Base-by-base conservation (phyloP, 2,888 invertebrate species). In the Barypeithes pellucidus region DNA sequence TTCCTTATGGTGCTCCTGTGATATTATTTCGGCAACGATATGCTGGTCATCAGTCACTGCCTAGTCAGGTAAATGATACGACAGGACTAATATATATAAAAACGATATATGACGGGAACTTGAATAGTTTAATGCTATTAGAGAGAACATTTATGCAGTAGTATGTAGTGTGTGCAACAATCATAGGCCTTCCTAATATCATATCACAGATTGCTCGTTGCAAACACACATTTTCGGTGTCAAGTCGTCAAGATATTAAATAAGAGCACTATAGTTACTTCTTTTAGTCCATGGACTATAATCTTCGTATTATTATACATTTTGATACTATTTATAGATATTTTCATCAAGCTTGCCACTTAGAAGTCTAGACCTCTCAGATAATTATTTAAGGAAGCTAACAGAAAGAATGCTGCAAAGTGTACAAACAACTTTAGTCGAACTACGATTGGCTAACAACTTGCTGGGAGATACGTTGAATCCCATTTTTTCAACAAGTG, bases 401-500 rank as follows among this genome's bases (percentile, higher is more conserved):
- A 93, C 95, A 2, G 95, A 95, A 79, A 29, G 74, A 7, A 87
- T 93, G 1, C 88, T 96, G 52, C 89, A 89, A 16, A 92, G 92
- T 0, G 87, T 94, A 0, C 89, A 89, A 77, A 88, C 89, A 1
- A 91, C 91, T 9, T 87, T 96, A 43, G 90, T 91, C 18, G 92
- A 92, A 79, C 84, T 96, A 43, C 89, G 90, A 14, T 85, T 97
- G 65, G 90, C 93, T 29, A 91, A 95, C 81, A 97, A 97, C 83
- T 87, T 95, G n/a, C 88, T 97, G 29, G 76, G 96, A 0, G 96
- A 96, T 83, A 95, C 94, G 80, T 87, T 96, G 29, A 96, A 96
- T 86, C 96, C 96, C 0, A 95, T 96, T 78, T 96, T 96, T 85
- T 94, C 95, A 18, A 94, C 94, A 47, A 92, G 92, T 33, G 96